Base-by-base conservation (phyloP, 2,888 invertebrate genomes). In the Sussaba pulchella region DNA sequence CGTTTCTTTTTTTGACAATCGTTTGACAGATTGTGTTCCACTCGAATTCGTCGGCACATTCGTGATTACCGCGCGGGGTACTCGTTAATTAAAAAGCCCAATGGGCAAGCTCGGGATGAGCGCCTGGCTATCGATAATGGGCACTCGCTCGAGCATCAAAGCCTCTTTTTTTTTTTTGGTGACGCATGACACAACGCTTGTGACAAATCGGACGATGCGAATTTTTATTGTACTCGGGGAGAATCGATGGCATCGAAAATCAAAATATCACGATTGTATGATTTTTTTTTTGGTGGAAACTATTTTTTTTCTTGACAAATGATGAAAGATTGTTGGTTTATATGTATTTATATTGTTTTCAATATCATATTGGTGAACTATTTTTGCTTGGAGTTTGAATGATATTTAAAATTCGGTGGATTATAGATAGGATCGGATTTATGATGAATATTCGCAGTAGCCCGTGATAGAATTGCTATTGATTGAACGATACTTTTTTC, bases 1-100 rank as follows among this genome's bases (percentile, higher is more conserved):
- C 36, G 36, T 19, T 57, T 66, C 36, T 73, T 39, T 71, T 52
- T 73, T 69, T 12, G 31, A 45, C 57, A 64, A 66, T 57, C 77
- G 77, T 77, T 81, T 74, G 81, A 70, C 70, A 72, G 64, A 73
- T 81, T 66, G 77, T 77, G 64, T 81, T 81, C 69, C 81, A 81
- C 81, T 81, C 63, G 81, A 73, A 77, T 81, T 77, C 77, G 66
- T 74, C 73, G 64, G 64, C 63, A 66, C 73, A 70, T 70, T 70
- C 73, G 73, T 77, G 73, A 81, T 81, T 77, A 77, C 69, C 69
- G 73, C 61, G 64, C 63, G 69, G 36, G 24, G 24, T 71, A 21
- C 24, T 57, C 81, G 81, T 81, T 81, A 81, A 81, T 81, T 81
- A 81, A 81, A 81, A 81, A 73, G 70, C 47, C 59, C 50, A 57